These are phyloP conservation scores for Egretta garzetta DNA, from an alignment of 2,113 vertebrate species.

Conservation along the genomic window DNA sequence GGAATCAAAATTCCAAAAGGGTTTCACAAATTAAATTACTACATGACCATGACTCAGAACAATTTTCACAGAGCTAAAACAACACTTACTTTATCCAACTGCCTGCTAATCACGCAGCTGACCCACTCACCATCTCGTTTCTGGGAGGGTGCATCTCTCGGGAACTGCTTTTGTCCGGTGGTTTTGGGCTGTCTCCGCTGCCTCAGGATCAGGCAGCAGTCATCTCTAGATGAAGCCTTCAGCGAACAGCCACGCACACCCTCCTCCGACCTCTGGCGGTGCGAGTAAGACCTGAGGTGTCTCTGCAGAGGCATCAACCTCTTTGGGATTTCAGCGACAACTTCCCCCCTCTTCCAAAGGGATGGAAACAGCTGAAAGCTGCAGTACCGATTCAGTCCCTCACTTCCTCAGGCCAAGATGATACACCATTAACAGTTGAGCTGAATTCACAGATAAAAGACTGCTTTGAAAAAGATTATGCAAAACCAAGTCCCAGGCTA, in stretches of 20 bases:
- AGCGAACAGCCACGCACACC: fast-evolving
- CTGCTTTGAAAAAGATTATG: neutral
- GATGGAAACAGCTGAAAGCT: neutral
- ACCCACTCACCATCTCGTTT: neutral
- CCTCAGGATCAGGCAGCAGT: neutral
- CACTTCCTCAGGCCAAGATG: neutral
- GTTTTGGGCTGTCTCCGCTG: neutral
- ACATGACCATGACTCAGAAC: neutral
- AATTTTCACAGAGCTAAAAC: neutral
- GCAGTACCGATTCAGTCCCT: neutral
- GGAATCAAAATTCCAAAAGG: neutral
- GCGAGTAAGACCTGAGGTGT: neutral
- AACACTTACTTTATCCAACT: neutral
- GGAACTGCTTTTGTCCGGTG: neutral
- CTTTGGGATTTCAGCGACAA: neutral
- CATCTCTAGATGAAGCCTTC: neutral
- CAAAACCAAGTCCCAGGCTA: neutral
- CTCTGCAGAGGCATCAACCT: neutral
- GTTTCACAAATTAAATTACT: neutral
- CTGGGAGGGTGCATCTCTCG: neutral
- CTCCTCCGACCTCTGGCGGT: neutral
- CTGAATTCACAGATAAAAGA: neutral
- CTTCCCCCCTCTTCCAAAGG: neutral
- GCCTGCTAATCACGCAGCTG: fast-evolving
- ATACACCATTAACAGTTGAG: neutral